These are phyloP conservation scores for Eristalis arbustorum DNA, from an alignment of 2,888 invertebrate genomes.

Conservation along the genomic window DNA sequence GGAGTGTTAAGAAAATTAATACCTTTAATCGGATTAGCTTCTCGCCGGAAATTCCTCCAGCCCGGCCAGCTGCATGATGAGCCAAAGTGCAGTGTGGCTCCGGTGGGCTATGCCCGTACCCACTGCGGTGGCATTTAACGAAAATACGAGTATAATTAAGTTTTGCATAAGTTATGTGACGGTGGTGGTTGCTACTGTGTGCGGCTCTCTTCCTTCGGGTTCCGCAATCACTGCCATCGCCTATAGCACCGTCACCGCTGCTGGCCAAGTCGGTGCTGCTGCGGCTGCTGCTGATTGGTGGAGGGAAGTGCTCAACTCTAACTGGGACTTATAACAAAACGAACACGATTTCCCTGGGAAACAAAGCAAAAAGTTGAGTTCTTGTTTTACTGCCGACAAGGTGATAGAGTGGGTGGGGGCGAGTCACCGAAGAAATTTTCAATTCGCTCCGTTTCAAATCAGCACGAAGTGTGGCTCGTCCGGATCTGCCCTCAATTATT, in stretches of 20 bases:
- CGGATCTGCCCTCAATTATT: conserved; percentile 13
- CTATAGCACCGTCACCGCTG: background rate
- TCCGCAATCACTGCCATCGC: background rate
- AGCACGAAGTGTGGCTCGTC: background rate
- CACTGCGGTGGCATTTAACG: conserved; percentile 18
- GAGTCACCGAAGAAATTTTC: background rate
- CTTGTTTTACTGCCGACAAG: background rate
- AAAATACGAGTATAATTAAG: conserved; percentile 54
- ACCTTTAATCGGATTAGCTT: conserved; percentile 64
- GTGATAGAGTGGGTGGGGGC: too few species aligned
- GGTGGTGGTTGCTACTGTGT: conserved; percentile 36
- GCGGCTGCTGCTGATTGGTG: background rate
- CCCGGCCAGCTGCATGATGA: conserved; percentile 4
- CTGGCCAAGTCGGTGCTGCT: background rate
- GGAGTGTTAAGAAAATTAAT: conserved; percentile 62
- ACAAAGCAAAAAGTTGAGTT: background rate
- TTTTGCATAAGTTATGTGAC: conserved; percentile 57
- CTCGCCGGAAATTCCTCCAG: conserved; percentile 35
- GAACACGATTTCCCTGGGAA: conserved; percentile 9
- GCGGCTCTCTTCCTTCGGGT: background rate
- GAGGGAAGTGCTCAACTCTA: background rate
- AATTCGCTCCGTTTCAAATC: background rate
- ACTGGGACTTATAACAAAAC: background rate
- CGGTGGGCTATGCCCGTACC: background rate
- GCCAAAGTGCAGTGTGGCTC: background rate